Percentiles rank a stretch among this genome's conserved stretches.
Conservation (phyloP, 2,888 invertebrate species). For the Tinea pellionella region DNA sequence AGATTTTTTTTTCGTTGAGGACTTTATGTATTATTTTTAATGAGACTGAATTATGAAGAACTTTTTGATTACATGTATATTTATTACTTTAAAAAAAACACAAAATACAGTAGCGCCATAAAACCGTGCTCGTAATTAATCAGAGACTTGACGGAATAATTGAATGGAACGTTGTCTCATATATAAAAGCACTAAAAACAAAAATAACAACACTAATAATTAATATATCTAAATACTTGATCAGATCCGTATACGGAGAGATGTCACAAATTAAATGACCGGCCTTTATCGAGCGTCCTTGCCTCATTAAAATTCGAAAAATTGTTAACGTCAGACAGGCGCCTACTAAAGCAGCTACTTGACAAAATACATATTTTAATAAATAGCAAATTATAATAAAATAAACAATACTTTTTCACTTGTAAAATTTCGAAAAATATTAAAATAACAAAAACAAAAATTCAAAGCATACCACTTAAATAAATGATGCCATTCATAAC, state of each 20-base stretch:
- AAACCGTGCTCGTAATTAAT: background rate
- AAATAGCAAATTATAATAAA: background rate
- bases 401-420: too few species aligned
- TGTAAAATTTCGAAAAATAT: too few species aligned
- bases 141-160: background rate
- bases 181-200: background rate
- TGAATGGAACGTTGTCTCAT: background rate
- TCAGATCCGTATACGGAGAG: conserved; percentile 10
- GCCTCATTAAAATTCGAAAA: conserved; percentile 5
- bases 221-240: conserved; percentile 7
- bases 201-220: background rate
- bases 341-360: too few species aligned
- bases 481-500: too few species aligned
- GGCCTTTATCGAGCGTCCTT: conserved; percentile 11
- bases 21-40: too few species aligned
- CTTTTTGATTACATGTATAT: too few species aligned
- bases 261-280: conserved; percentile 1
- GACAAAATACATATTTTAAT: background rate
- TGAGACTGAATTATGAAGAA: too few species aligned
- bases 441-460: too few species aligned
- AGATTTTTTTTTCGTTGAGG: too few species aligned
- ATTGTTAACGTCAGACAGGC: background rate
- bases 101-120: background rate
- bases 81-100: background rate
- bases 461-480: too few species aligned